These are phyloP conservation scores for Neofelis nebulosa DNA, from an alignment of 2,113 vertebrate species.

Conservation along the genomic window DNA sequence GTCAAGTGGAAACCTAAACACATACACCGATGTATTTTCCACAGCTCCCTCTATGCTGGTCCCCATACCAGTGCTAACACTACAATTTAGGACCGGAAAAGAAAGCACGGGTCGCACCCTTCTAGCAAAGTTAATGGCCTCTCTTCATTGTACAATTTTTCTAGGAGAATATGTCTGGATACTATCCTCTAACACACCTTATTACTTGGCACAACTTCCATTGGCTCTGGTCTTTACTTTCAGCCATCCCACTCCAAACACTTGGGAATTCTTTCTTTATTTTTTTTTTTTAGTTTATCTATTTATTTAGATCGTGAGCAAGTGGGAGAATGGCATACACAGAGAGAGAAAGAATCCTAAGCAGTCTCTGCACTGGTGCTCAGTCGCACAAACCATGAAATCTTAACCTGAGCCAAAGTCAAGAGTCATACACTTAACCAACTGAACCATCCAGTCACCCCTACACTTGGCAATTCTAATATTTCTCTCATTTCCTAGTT, in stretches of 20 bases:
- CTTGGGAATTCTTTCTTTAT: not conserved
- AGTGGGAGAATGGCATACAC: too few relatives aligned
- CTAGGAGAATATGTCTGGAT: not conserved
- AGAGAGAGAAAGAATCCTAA: too few relatives aligned
- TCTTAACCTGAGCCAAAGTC: too few relatives aligned
- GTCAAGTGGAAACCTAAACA: not conserved
- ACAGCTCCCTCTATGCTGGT: not conserved
- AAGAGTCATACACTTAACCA: too few relatives aligned
- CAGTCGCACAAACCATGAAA: too few relatives aligned
- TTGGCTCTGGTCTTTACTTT: not conserved
- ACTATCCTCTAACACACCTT: not conserved
- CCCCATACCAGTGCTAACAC: not conserved
- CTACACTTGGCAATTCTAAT: not conserved
- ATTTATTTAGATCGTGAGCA: too few relatives aligned
- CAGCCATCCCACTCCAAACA: not conserved
- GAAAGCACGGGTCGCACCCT: not conserved
- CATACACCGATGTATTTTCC: not conserved
- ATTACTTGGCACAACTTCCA: not conserved
- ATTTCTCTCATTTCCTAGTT: not conserved
- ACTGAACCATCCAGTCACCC: too few relatives aligned
- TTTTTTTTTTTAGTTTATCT: too few relatives aligned
- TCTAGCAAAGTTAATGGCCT: not conserved
- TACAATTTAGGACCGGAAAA: not conserved
- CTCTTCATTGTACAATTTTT: not conserved
- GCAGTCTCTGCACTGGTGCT: too few relatives aligned